These are phyloP conservation scores for Sceliomorpha sp. DNA, from an alignment of 2,888 invertebrate species.

Conservation along the genomic window DNA sequence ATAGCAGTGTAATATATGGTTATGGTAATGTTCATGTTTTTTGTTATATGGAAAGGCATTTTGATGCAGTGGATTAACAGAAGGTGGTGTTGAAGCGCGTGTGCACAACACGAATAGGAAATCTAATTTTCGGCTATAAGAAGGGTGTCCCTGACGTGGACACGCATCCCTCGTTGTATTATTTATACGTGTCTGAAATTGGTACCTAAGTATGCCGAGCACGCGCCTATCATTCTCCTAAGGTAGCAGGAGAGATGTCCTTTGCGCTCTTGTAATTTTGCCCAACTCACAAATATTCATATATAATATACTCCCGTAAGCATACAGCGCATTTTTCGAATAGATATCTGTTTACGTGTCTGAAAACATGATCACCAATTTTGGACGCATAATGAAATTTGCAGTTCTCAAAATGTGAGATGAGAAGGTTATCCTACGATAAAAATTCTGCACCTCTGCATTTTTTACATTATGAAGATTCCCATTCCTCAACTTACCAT, in stretches of 20 bases:
- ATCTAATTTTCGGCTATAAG: slow-evolving; percentile 73
- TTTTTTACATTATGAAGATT: no score
- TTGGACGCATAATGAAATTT: background rate
- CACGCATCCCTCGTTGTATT: slow-evolving; percentile 74
- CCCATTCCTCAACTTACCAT: no score
- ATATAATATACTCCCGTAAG: slow-evolving; percentile 51
- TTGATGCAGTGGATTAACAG: background rate
- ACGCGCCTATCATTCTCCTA: slow-evolving; percentile 68
- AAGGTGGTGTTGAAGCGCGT: slow-evolving; percentile 11
- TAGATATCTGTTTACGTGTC: slow-evolving; percentile 16
- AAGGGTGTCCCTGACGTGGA: slow-evolving; percentile 65
- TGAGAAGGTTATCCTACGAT: background rate
- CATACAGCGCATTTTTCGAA: slow-evolving; percentile 43
- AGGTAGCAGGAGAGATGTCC: slow-evolving; percentile 58
- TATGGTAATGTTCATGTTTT: no score
- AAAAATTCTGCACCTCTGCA: no score
- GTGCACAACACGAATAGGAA: slow-evolving; percentile 79
- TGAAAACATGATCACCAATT: slow-evolving; percentile 1
- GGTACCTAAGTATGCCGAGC: slow-evolving; percentile 76
- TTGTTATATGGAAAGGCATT: no score
- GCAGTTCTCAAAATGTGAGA: background rate
- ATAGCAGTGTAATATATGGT: slow-evolving; percentile 68
- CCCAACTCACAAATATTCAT: slow-evolving; percentile 65
- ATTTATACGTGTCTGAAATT: slow-evolving; percentile 77
- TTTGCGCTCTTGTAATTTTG: slow-evolving; percentile 65